Conservation (phyloP, 2,113 vertebrate genomes). For the Phyllopteryx taeniolatus region DNA sequence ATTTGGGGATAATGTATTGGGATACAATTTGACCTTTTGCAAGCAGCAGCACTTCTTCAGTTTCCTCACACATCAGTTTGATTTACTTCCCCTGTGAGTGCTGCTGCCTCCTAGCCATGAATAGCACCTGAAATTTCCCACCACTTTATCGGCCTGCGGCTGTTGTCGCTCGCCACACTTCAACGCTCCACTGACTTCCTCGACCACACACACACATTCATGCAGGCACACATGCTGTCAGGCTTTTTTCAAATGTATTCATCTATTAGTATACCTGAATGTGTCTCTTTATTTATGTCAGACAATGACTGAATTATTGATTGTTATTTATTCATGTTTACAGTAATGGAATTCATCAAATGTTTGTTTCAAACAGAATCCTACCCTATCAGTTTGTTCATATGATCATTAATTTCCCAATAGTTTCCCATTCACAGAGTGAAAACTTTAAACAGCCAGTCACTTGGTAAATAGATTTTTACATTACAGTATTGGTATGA, state of each 20-base stretch:
- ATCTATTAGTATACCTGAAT: neutral
- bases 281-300: neutral
- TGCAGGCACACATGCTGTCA: neutral
- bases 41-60: neutral
- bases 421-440: neutral
- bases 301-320: neutral
- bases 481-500: neutral
- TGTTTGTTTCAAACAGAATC: neutral
- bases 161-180: slow-evolving; percentile 52
- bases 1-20: neutral
- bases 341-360: neutral
- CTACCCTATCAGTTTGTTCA: neutral
- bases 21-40: neutral
- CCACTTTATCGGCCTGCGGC: slow-evolving; percentile 35
- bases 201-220: slow-evolving; percentile 24
- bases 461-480: neutral
- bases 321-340: neutral
- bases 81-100: slow-evolving; percentile 11
- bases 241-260: neutral
- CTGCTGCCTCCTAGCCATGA: slow-evolving; percentile 27
- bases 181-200: slow-evolving; percentile 34
- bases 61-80: slow-evolving; percentile 12
- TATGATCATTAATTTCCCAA: neutral
- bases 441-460: neutral
- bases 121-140: slow-evolving; percentile 38